phyloP scores from a whole-genome alignment of 1,140 invertebrate genomes.

The Solen grandis region DNA sequence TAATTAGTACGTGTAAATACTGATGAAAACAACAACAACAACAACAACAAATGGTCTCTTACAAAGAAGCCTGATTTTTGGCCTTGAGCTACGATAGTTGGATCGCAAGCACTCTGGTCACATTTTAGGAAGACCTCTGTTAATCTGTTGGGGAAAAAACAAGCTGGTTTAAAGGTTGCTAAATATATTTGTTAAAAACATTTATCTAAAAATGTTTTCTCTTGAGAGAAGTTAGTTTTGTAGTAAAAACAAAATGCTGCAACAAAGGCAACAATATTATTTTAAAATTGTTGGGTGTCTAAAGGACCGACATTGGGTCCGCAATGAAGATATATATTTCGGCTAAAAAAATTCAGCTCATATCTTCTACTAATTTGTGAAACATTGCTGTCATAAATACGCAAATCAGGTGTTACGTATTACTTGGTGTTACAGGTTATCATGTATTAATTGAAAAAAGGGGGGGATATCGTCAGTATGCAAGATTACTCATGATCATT shows the following conservation, averaged over 20 bases:
- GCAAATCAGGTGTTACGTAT: too few relatives aligned
- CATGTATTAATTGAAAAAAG: too few relatives aligned
- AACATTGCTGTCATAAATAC: too few relatives aligned
- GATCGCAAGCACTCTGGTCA: conserved; percentile 33
- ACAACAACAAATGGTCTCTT: too few relatives aligned
- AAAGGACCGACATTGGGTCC: not conserved
- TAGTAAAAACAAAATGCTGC: not conserved
- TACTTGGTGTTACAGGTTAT: too few relatives aligned
- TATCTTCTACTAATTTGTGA: too few relatives aligned
- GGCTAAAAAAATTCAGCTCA: too few relatives aligned
- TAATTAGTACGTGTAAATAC: too few relatives aligned
- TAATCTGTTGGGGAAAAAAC: conserved; percentile 33
- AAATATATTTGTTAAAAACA: not conserved
- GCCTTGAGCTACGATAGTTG: conserved; percentile 17
- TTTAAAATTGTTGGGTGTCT: not conserved
- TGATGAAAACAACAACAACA: too few relatives aligned
- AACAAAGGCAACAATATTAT: not conserved
- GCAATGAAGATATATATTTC: too few relatives aligned
- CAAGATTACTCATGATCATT: too few relatives aligned
- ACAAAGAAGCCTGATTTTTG: not conserved
- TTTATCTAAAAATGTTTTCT: not conserved
- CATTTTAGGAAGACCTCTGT: conserved; percentile 24
- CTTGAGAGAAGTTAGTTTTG: not conserved
- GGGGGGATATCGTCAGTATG: too few relatives aligned
- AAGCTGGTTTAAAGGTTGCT: not conserved